Evolutionary conservation across 2,888 invertebrate genomes (phyloP), one percentile per base, ranked within the genome.

Genomic region (Kuschelorhynchus macadamiae): DNA sequence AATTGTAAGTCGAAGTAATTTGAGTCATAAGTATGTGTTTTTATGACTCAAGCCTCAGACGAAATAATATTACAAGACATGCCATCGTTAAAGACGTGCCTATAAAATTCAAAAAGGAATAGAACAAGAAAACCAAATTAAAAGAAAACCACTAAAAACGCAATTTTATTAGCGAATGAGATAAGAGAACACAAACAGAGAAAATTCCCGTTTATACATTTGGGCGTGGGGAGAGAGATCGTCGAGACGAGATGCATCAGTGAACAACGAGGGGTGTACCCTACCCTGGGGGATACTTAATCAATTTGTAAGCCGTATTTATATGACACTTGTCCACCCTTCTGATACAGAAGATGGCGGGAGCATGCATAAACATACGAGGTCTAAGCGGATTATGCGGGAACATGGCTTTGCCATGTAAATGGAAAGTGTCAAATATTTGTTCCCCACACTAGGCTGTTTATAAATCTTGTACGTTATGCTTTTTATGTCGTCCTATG

Each of bases 321-420:
- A 67, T 67, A 49, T 66, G 66, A 66, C 57, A 66, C 53, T 61
- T 67, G 67, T 67, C 67, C 61, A 55, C 61, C 67, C 67, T 62
- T 42, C 47, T 50, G 42, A 61, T 67, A 55, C 21, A 52, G 20
- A 32, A 60, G 52, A 59, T 59, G 33, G 50, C 52, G 57, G 36
- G 20, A 41, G 60, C 55, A 62, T 67, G 42, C 56, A 67, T 49
- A 67, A 55, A 53, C 67, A 62, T 52, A 53, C 52, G 21, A 50
- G 18, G 52, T 60, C 46, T 60, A 30, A 20, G 47, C 12, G 49
- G 61, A 67, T 67, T 67, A 67, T 67, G 67, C 67, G 61, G 21
- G 44, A 67, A 67, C 67, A 67, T 67, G 61, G 46, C 55, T 52
- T 46, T 33, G 20, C 21, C 50, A 33, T 66, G 60, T 60, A 66